Base-by-base conservation (phyloP, 2,797 vertebrate genomes). In the Siniperca obscura region DNA sequence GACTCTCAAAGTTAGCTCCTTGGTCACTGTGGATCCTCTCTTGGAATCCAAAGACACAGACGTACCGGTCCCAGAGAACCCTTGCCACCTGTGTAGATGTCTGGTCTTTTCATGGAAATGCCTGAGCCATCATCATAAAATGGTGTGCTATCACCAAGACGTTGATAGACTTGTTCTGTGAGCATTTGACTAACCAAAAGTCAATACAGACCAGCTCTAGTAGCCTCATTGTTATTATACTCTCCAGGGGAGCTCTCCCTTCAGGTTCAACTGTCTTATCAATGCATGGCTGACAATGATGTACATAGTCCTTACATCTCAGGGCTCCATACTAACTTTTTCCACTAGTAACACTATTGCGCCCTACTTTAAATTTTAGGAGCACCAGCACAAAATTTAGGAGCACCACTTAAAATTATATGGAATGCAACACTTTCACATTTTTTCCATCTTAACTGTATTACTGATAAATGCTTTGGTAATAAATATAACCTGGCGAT, bases 21-120 rank as follows among this genome's bases (percentile, higher is more conserved):
- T 71, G 57, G n/a, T 73, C 71, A 19, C 40, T 67, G n/a, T 74
- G 64, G 13, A 70, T 84, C 22, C 80, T 69, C 3, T 86, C 69
- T 25, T 55, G 48, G 8, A 82, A 77, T 21, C 73, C 55, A 50
- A 68, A 82, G 4, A 25, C 34, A n/a, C 46, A 48, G 46, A 48
- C 6, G 1, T 17, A 74, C 14, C 16, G 17, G 17, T 75, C 66
- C 66, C 17, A 21, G 8, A 9, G 7, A 22, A 14, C 3, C 22
- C 1, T 19, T 4, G 7, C 21, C 7, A 50, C 30, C 42, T 78
- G 46, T 5, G 7, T 55, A 36, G 52, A 34, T 65, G 59, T 30
- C 67, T 42, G 67, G 38, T 53, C 38, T 50, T 57, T 52, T 22
- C 65, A 77, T 5, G 30, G 53, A 50, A 68, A 59, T 1, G 27